A percentile compares a stretch with the other conserved stretches of the same genome.
Conservation (phyloP, 2,113 vertebrate species). For the Hemibagrus wyckioides region DNA sequence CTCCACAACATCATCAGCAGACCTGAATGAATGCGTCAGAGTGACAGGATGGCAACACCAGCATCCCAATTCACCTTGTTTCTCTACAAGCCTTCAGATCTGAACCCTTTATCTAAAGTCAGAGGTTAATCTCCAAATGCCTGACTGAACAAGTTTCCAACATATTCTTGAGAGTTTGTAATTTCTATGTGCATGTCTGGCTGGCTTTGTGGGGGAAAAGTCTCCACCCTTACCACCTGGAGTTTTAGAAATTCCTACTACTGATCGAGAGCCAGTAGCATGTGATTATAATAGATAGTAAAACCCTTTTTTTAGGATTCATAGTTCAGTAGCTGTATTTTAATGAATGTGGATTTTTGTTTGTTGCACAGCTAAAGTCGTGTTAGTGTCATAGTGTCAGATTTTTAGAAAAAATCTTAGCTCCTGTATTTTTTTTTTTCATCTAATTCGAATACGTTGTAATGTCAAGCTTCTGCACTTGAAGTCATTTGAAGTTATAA, state of each 20-base stretch:
- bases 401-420: not conserved
- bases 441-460: not conserved
- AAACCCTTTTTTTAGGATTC: not conserved
- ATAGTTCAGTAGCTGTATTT: not conserved
- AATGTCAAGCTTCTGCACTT: not conserved
- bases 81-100: slow-evolving; percentile 7
- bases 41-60: not conserved
- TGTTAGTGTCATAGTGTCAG: not conserved
- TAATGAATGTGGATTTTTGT: not conserved
- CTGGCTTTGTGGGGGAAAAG: not conserved
- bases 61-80: not conserved
- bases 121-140: not conserved
- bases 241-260: not conserved
- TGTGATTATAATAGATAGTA: not conserved
- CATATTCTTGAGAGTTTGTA: not conserved
- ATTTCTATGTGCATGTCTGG: not conserved
- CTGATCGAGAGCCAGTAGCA: not conserved
- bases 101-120: not conserved
- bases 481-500: not conserved
- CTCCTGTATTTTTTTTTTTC: not conserved
- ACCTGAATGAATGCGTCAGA: not conserved
- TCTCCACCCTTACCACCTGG: not conserved
- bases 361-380: not conserved
- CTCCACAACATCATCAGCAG: not conserved
- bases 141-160: not conserved